Evolutionary conservation across 2,888 invertebrate species (phyloP).

Genomic region (Erynnis tages): DNA sequence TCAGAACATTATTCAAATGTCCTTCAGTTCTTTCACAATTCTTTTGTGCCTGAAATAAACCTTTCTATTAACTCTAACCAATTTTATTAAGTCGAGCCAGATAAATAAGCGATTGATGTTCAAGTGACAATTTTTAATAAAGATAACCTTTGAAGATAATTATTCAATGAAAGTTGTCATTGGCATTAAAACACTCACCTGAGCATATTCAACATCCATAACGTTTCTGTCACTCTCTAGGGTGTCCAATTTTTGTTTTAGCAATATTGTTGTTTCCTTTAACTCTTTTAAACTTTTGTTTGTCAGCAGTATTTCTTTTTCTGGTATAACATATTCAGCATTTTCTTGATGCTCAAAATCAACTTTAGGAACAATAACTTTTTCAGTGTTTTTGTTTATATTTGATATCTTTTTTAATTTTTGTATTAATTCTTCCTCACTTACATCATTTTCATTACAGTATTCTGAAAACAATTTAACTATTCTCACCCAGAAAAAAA

Average conservation of each 20-base stretch:
- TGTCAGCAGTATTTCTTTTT: constrained; percentile 38
- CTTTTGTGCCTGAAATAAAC: constrained; percentile 54
- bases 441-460: not conserved
- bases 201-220: constrained; percentile 67
- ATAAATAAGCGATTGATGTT: no score
- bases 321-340: constrained; percentile 19
- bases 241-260: constrained; percentile 64
- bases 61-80: no score
- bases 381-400: constrained; percentile 31
- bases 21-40: constrained; percentile 69
- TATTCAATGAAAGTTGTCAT: no score
- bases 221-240: constrained; percentile 67
- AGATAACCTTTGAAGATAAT: no score
- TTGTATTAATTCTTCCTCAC: constrained; percentile 45
- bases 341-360: constrained; percentile 28
- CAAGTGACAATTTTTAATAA: no score
- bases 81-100: no score
- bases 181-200: constrained; percentile 48
- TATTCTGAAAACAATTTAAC: constrained; percentile 37
- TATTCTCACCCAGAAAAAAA: no score
- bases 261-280: constrained; percentile 63
- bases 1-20: constrained; percentile 68
- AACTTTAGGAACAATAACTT: constrained; percentile 11
- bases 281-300: constrained; percentile 63
- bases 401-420: constrained; percentile 46